Evolutionary conservation across 2,888 invertebrate species (phyloP).

Genomic region (Drosophila pseudotalamancana): DNA sequence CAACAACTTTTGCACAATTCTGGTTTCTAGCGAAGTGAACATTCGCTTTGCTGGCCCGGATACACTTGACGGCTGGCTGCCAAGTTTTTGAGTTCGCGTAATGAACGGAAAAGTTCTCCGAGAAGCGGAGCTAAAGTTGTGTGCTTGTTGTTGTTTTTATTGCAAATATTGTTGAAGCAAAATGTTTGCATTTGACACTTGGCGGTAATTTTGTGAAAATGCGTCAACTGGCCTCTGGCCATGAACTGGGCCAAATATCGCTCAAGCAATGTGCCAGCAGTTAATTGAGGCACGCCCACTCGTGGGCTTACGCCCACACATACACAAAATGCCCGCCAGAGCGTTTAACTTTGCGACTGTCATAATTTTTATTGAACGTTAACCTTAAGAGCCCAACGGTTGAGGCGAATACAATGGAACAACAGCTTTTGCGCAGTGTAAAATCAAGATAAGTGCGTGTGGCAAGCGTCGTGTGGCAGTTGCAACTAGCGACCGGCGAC

Average conservation of each 20-base stretch:
- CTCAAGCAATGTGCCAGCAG: conserved; percentile 17
- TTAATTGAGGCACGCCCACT: conserved; percentile 60
- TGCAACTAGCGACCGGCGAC: conserved; percentile 55
- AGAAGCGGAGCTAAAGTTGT: conserved; percentile 5
- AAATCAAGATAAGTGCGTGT: conserved; percentile 73
- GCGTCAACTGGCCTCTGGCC: conserved; percentile 74
- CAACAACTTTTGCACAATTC: conserved; percentile 29
- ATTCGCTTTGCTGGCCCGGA: conserved; percentile 35
- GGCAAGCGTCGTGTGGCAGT: conserved; percentile 11
- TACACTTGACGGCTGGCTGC: conserved; percentile 24
- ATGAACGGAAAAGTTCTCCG: conserved; percentile 31
- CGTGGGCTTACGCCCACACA: conserved; percentile 32
- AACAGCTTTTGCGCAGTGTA: conserved; percentile 52
- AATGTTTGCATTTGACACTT: conserved; percentile 78
- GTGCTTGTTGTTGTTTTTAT: conserved; percentile 56
- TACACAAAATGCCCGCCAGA: conserved; percentile 59
- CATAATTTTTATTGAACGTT: conserved; percentile 73
- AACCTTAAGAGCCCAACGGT: conserved; percentile 44
- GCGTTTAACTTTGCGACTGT: conserved; percentile 77
- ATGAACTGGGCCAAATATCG: conserved; percentile 10
- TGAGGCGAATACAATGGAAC: conserved; percentile 39
- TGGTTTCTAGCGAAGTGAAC: conserved; percentile 26
- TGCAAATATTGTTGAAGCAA: conserved; percentile 73
- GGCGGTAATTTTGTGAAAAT: conserved; percentile 78
- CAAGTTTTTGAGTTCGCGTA: conserved; percentile 20